Evolutionary conservation across 2,888 invertebrate species (phyloP).

Genomic region (Neoaliturus tenellus): DNA sequence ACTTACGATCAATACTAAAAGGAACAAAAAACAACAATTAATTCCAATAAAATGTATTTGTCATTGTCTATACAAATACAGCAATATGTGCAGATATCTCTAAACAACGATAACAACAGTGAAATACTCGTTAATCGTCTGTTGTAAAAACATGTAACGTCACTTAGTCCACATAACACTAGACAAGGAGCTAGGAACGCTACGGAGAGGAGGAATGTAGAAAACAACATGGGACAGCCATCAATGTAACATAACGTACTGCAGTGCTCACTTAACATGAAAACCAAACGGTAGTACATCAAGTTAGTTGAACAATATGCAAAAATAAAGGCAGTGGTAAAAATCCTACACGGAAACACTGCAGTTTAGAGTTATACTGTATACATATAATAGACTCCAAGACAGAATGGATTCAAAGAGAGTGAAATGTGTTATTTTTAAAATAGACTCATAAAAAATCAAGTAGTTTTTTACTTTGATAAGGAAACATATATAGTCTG

Average conservation of each 20-base stretch:
- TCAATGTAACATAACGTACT: background rate
- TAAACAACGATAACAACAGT: slow-evolving; percentile 48
- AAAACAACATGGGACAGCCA: background rate
- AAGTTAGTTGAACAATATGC: background rate
- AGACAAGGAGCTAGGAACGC: background rate
- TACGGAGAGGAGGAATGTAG: background rate
- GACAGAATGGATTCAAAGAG: background rate
- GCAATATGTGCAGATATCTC: slow-evolving; percentile 42
- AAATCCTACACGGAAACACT: background rate
- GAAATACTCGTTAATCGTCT: background rate
- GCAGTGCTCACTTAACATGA: background rate
- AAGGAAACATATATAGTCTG: too few relatives aligned
- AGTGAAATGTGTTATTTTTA: too few relatives aligned
- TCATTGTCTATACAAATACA: slow-evolving; percentile 49
- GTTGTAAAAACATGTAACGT: slow-evolving; percentile 23
- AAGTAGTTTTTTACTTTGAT: too few relatives aligned
- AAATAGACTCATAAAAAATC: too few relatives aligned
- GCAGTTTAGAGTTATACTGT: slow-evolving; percentile 3
- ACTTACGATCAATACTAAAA: too few relatives aligned
- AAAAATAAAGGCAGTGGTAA: slow-evolving; percentile 1
- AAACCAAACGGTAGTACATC: background rate
- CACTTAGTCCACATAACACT: background rate
- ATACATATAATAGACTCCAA: background rate
- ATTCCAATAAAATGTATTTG: slow-evolving; percentile 36
- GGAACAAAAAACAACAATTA: slow-evolving; percentile 14